phyloP scores from a whole-genome alignment of 2,797 vertebrate species.

The Helarctos malayanus region DNA sequence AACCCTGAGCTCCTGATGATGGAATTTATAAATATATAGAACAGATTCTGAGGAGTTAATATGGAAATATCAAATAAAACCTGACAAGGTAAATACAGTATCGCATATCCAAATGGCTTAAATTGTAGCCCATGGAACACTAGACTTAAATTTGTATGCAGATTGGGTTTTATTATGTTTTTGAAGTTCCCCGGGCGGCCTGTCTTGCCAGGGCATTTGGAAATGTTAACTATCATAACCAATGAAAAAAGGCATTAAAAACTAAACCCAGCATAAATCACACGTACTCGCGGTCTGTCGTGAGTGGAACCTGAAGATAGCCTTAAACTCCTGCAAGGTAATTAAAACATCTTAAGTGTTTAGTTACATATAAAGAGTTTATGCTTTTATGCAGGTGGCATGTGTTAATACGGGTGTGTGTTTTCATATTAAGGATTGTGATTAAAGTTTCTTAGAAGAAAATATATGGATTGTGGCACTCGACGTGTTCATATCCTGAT shows the following conservation, averaged over 20 bases:
- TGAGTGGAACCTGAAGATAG: constrained; percentile 53
- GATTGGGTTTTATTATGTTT: constrained; percentile 79
- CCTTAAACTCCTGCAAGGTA: constrained; percentile 65
- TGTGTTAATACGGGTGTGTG: constrained; percentile 73
- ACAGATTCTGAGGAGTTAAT: constrained; percentile 68
- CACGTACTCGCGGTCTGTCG: constrained; percentile 56
- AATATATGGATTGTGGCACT: constrained; percentile 55
- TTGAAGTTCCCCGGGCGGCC: constrained; percentile 67
- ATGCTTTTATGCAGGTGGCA: constrained; percentile 73
- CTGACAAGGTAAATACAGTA: constrained; percentile 78
- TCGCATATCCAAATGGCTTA: constrained; percentile 78
- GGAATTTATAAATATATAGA: constrained; percentile 71
- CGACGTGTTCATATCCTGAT: constrained; percentile 53
- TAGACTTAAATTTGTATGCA: constrained; percentile 81
- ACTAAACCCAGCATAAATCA: constrained; percentile 67
- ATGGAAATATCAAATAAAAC: constrained; percentile 70
- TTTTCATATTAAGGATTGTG: constrained; percentile 78
- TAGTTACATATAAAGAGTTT: constrained; percentile 72
- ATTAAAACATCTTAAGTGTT: constrained; percentile 78
- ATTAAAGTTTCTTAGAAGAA: constrained; percentile 81
- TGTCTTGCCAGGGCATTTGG: constrained; percentile 69
- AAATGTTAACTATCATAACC: constrained; percentile 71
- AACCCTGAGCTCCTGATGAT: constrained; percentile 45
- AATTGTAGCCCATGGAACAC: constrained; percentile 76
- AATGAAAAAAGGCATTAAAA: constrained; percentile 75